Percentiles rank a stretch among this genome's conserved stretches.
These are phyloP conservation scores for Hypocryptadius cinnamomeus DNA, from an alignment of 2,113 vertebrate genomes.

Conservation along the genomic window DNA sequence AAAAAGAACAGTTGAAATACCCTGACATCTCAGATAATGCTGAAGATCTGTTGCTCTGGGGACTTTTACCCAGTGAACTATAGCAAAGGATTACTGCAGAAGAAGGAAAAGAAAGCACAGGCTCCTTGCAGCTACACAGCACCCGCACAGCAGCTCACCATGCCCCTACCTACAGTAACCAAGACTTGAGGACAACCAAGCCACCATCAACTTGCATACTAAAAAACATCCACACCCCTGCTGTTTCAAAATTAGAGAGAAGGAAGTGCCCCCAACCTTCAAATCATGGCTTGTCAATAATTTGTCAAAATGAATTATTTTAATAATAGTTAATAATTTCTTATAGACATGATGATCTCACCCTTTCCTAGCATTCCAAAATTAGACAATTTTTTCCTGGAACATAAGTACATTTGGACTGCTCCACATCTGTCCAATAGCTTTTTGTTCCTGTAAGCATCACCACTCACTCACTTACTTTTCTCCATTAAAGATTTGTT, in stretches of 20 bases:
- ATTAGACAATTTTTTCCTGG: conserved; percentile 28
- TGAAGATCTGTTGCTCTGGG: background rate
- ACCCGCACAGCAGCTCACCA: background rate
- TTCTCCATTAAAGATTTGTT: background rate
- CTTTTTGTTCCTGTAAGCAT: background rate
- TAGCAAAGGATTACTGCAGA: background rate
- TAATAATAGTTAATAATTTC: background rate
- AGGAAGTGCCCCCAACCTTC: background rate
- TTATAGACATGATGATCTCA: conserved; percentile 3
- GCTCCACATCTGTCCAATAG: background rate
- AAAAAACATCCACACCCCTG: background rate
- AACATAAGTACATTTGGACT: background rate
- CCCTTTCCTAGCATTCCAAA: background rate
- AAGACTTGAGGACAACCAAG: background rate
- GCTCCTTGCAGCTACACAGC: background rate
- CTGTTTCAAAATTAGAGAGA: background rate
- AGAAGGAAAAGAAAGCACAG: background rate
- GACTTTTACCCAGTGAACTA: background rate
- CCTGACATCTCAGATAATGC: background rate
- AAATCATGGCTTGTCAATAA: background rate
- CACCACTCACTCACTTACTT: background rate
- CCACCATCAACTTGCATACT: background rate
- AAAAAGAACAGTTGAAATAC: background rate
- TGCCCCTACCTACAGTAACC: background rate
- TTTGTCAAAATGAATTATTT: background rate